Conservation (phyloP, 2,797 vertebrate genomes). For the Tadarida brasiliensis region DNA sequence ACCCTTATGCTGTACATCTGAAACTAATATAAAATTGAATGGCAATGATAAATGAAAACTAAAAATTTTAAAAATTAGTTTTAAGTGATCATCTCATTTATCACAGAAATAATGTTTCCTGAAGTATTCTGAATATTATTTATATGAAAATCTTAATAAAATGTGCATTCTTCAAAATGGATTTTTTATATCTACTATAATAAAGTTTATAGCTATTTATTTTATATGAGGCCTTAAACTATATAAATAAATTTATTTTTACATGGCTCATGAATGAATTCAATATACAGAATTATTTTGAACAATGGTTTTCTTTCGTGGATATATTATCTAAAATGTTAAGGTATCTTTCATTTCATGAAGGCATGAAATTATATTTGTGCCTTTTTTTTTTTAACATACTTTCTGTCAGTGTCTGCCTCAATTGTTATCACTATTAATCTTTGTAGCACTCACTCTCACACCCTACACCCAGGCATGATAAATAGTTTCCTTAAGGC, state of each 20-base stretch:
- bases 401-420: not conserved
- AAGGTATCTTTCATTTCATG: not conserved
- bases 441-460: not conserved
- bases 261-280: not conserved
- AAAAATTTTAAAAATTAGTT: not conserved
- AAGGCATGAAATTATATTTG: not conserved
- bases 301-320: not conserved
- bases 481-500: constrained; percentile 21
- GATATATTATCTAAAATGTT: not conserved
- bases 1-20: not conserved
- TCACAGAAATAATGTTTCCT: constrained; percentile 2
- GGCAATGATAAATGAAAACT: not conserved
- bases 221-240: not conserved
- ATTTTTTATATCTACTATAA: not conserved
- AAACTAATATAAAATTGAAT: not conserved
- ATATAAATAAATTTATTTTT: not conserved
- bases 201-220: not conserved
- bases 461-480: not conserved
- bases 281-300: not conserved
- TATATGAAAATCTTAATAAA: constrained; percentile 3
- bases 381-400: not conserved
- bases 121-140: not conserved
- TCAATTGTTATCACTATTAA: not conserved
- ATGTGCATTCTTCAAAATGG: not conserved
- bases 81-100: not conserved